Conservation (phyloP, 2,113 vertebrate species). For the Alethe diademata region DNA sequence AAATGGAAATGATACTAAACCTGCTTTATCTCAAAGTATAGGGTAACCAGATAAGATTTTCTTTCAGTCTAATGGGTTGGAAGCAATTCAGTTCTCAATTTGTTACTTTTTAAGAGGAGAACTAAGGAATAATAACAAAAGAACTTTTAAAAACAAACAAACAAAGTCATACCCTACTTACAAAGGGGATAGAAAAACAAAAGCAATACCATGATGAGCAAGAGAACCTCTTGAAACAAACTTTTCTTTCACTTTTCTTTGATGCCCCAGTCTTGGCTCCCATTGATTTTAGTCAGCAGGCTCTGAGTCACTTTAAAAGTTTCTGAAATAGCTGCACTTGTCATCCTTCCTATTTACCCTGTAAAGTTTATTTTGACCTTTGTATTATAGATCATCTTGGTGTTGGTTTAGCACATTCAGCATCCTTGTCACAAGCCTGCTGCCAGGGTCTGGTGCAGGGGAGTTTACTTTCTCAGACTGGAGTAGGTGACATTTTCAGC, state of each 20-base stretch:
- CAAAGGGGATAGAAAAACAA: background rate
- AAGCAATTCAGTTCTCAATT: background rate
- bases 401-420: background rate
- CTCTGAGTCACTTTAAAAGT: background rate
- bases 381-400: background rate
- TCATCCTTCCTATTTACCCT: background rate
- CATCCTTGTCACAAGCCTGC: background rate
- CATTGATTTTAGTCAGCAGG: background rate
- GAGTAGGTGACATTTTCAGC: background rate
- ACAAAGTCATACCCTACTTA: background rate
- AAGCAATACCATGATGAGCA: background rate
- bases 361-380: conserved; percentile 5
- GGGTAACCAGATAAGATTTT: background rate
- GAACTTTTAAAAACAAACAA: background rate
- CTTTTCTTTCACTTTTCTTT: background rate
- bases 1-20: rapidly evolving
- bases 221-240: background rate
- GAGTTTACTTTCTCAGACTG: background rate
- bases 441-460: background rate
- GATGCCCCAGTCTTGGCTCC: background rate
- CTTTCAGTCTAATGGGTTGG: background rate
- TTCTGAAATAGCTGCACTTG: background rate
- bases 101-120: background rate
- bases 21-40: background rate
- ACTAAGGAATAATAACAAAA: background rate